Evolutionary conservation across 2,888 invertebrate genomes (phyloP).

Genomic region (Stenolophus ochropezus): DNA sequence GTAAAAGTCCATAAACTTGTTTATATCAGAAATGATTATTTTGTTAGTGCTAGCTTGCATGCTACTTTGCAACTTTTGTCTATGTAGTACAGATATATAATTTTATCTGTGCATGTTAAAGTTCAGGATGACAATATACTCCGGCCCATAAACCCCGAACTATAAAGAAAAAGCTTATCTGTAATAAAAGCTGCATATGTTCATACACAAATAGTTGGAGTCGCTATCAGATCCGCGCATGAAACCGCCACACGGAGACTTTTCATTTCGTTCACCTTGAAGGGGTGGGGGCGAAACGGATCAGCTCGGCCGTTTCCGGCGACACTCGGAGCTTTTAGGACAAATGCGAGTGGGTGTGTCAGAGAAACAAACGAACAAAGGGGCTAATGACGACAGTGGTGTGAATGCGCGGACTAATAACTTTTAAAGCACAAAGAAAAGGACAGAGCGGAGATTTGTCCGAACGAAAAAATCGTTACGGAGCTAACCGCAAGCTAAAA

Average conservation of each 20-base stretch:
- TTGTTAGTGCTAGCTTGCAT: too few species aligned
- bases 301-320: conserved; percentile 39
- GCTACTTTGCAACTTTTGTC: too few species aligned
- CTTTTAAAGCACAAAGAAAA: conserved; percentile 24
- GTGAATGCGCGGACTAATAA: conserved; percentile 29
- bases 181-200: conserved; percentile 4
- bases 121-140: background rate
- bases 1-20: too few species aligned
- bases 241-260: conserved; percentile 7
- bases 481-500: background rate
- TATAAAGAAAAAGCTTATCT: background rate
- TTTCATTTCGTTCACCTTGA: conserved; percentile 45
- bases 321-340: conserved; percentile 43
- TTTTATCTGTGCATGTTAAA: background rate
- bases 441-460: background rate
- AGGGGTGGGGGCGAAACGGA: background rate
- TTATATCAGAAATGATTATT: too few species aligned
- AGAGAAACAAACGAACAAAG: conserved; percentile 44
- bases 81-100: background rate
- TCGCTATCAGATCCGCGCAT: conserved; percentile 20
- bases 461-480: background rate
- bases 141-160: background rate
- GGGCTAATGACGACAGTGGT: conserved; percentile 27
- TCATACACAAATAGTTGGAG: conserved; percentile 18
- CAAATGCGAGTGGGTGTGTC: conserved; percentile 44